phyloP scores from a whole-genome alignment of 1,140 invertebrate genomes.

The Caenorhabditis briggsae region DNA sequence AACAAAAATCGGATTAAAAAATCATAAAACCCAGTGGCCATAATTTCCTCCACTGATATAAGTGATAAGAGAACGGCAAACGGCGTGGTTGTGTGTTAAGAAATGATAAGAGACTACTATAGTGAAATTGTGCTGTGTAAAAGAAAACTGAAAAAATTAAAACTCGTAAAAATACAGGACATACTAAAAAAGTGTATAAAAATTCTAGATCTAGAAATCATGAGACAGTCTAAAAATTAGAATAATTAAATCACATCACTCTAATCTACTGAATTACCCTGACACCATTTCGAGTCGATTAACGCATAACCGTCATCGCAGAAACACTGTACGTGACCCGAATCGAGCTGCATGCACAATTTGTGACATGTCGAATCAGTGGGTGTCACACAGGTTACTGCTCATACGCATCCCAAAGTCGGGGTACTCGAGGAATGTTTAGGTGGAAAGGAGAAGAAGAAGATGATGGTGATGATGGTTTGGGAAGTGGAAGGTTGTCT shows the following conservation, averaged over 20 bases:
- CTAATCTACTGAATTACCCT: neutral
- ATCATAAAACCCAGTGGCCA: constrained; percentile 13
- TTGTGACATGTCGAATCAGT: constrained; percentile 64
- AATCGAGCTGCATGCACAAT: constrained; percentile 59
- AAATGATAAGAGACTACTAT: neutral
- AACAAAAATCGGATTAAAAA: neutral
- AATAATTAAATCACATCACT: neutral
- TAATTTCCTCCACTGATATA: neutral
- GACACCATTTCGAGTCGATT: constrained; percentile 37
- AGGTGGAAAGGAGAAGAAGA: neutral
- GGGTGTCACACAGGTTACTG: constrained; percentile 40
- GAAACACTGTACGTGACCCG: constrained; percentile 55
- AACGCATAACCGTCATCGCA: constrained; percentile 35
- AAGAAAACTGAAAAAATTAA: neutral
- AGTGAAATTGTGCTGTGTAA: no score
- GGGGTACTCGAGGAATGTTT: neutral
- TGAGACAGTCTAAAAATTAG: neutral
- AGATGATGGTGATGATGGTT: no score
- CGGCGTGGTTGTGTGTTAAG: no score
- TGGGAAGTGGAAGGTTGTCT: neutral
- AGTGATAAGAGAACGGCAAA: constrained; percentile 2
- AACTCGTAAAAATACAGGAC: no score
- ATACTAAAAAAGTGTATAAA: no score
- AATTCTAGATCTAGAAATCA: neutral
- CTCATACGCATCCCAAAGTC: constrained; percentile 42